Evolutionary conservation across 2,113 vertebrate genomes (phyloP).

Genomic region (Laticauda laticaudata): DNA sequence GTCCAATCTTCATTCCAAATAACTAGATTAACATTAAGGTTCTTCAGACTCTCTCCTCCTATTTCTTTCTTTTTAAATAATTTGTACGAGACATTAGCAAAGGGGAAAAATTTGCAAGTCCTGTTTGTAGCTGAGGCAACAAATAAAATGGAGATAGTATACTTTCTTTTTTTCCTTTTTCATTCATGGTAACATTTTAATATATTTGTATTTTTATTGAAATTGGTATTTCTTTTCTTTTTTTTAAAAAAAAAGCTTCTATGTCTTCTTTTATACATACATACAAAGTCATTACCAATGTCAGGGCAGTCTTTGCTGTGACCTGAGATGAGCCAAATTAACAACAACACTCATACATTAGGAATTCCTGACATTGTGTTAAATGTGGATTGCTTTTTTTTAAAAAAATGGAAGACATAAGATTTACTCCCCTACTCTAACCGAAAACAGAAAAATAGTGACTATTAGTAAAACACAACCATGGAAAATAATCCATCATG

Average conservation of each 20-base stretch:
- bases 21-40: conserved; percentile 27
- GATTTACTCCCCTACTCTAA: conserved; percentile 40
- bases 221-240: conserved; percentile 38
- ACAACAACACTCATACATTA: conserved; percentile 45
- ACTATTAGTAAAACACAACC: conserved; percentile 55
- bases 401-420: conserved; percentile 51
- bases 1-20: conserved; percentile 14
- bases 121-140: conserved; percentile 29
- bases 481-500: conserved; percentile 52
- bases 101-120: conserved; percentile 22
- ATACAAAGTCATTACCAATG: conserved; percentile 11
- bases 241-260: conserved; percentile 20
- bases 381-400: background rate
- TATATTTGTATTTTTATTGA: conserved; percentile 23
- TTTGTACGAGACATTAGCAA: conserved; percentile 18
- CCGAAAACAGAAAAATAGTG: conserved; percentile 38
- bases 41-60: conserved; percentile 41
- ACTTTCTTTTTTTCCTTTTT: conserved; percentile 35
- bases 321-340: conserved; percentile 41
- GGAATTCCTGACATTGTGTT: conserved; percentile 30
- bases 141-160: conserved; percentile 26
- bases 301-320: conserved; percentile 46
- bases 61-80: conserved; percentile 13
- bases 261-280: background rate
- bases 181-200: conserved; percentile 51